Evolutionary conservation across 2,113 vertebrate species (phyloP).

Genomic region (Progne subis): DNA sequence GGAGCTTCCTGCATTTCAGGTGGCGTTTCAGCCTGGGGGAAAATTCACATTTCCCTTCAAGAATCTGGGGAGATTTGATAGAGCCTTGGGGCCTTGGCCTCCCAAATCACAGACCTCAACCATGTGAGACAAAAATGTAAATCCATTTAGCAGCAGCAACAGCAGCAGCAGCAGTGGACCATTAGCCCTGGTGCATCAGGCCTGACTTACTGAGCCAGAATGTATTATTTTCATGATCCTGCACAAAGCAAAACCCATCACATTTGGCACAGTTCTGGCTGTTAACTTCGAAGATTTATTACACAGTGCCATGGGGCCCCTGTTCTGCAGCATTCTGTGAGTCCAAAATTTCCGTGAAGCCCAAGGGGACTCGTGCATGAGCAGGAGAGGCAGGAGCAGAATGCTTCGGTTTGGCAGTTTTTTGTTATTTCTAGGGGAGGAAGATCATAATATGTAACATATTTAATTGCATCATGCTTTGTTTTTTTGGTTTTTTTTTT

Average conservation of each 20-base stretch:
- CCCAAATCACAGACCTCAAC: not conserved
- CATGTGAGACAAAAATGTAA: not conserved
- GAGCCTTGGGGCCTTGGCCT: not conserved
- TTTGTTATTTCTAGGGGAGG: constrained; percentile 25
- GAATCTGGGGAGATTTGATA: not conserved
- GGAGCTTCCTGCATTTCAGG: not conserved
- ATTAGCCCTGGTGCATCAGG: constrained; percentile 27
- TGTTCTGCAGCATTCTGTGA: constrained; percentile 47
- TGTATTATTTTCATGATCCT: constrained; percentile 56
- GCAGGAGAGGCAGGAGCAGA: constrained; percentile 31
- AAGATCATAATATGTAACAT: constrained; percentile 37
- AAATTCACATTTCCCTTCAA: not conserved
- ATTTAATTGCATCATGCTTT: constrained; percentile 52
- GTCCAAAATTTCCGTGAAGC: constrained; percentile 45
- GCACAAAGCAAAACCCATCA: constrained; percentile 56
- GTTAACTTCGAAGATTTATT: constrained; percentile 66
- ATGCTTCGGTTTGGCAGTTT: constrained; percentile 1
- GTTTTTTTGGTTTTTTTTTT: not conserved
- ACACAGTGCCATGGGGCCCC: constrained; percentile 54
- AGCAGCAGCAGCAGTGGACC: constrained; percentile 33
- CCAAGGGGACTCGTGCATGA: constrained; percentile 14
- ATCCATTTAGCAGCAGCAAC: constrained; percentile 11
- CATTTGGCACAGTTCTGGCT: constrained; percentile 67
- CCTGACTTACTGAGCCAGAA: constrained; percentile 34
- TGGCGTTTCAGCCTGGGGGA: not conserved